phyloP scores from a whole-genome alignment of 2,113 vertebrate species.

The Aplodontia rufa region DNA sequence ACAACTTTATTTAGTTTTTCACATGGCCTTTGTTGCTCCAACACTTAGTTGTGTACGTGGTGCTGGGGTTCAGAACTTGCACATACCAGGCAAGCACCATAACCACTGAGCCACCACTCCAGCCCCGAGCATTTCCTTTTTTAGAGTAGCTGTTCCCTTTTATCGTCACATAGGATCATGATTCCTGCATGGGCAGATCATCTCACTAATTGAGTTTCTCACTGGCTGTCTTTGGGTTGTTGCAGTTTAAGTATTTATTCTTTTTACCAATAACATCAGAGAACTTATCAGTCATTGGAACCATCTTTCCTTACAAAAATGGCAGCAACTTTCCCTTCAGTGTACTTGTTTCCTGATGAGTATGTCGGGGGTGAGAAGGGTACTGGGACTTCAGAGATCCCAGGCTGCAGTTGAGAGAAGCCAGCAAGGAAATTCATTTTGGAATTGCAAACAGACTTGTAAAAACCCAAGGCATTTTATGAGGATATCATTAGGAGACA shows the following conservation, averaged over 20 bases:
- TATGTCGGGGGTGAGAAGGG: conserved; percentile 35
- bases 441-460: not conserved
- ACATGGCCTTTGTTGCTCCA: too few relatives aligned
- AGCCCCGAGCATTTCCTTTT: conserved; percentile 4
- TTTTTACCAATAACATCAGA: conserved; percentile 40
- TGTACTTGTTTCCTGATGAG: not conserved
- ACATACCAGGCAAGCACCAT: too few relatives aligned
- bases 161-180: not conserved
- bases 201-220: not conserved
- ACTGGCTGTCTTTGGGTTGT: conserved; percentile 26
- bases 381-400: not conserved
- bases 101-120: too few relatives aligned
- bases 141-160: not conserved
- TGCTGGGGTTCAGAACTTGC: too few relatives aligned
- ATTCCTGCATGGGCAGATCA: not conserved
- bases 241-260: conserved; percentile 52
- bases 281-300: not conserved
- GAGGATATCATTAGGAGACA: conserved; percentile 48
- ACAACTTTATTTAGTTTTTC: too few relatives aligned
- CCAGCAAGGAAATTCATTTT: not conserved
- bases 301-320: conserved; percentile 33
- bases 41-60: too few relatives aligned
- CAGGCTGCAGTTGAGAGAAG: not conserved
- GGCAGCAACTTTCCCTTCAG: not conserved
- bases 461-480: conserved; percentile 32